phyloP scores from a whole-genome alignment of 2,797 vertebrate genomes.

The Pterois miles region DNA sequence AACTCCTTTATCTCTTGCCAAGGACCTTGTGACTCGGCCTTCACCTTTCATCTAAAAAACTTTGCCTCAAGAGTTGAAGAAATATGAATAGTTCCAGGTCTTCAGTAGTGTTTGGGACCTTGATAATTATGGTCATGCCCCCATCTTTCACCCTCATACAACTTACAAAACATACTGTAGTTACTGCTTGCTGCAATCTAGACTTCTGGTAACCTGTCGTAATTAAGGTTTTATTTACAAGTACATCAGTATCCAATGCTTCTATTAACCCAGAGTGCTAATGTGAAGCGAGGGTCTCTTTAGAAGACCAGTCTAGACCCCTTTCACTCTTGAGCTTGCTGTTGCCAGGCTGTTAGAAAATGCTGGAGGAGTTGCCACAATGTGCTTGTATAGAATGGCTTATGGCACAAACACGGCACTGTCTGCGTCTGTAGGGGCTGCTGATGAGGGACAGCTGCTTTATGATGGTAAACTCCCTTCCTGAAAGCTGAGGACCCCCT shows the following conservation, averaged over 20 bases:
- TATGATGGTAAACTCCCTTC: slow-evolving; percentile 82
- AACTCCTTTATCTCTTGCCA: slow-evolving; percentile 53
- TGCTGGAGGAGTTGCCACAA: slow-evolving; percentile 70
- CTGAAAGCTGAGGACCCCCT: slow-evolving; percentile 76
- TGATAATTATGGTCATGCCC: slow-evolving; percentile 19
- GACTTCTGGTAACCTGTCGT: slow-evolving; percentile 39
- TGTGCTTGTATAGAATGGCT: slow-evolving; percentile 71
- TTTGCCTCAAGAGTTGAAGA: slow-evolving; percentile 5
- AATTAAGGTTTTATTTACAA: slow-evolving; percentile 62
- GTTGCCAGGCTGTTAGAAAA: slow-evolving; percentile 77
- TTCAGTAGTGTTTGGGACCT: slow-evolving; percentile 3
- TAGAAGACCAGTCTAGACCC: slow-evolving; percentile 71
- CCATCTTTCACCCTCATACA: slow-evolving; percentile 11
- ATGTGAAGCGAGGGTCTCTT: slow-evolving; percentile 66
- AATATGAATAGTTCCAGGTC: slow-evolving; percentile 23
- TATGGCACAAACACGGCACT: slow-evolving; percentile 75
- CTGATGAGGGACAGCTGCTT: slow-evolving; percentile 76
- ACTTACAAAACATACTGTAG: slow-evolving; percentile 19
- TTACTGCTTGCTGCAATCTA: slow-evolving; percentile 29
- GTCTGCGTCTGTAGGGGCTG: slow-evolving; percentile 64
- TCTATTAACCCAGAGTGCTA: slow-evolving; percentile 55
- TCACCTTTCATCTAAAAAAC: slow-evolving; percentile 21
- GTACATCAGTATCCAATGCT: slow-evolving; percentile 58
- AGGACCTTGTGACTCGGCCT: slow-evolving; percentile 23
- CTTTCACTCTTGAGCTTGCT: slow-evolving; percentile 56